These are phyloP conservation scores for Ostrea denselamellosa DNA, from an alignment of 1,140 invertebrate genomes.

Conservation along the genomic window DNA sequence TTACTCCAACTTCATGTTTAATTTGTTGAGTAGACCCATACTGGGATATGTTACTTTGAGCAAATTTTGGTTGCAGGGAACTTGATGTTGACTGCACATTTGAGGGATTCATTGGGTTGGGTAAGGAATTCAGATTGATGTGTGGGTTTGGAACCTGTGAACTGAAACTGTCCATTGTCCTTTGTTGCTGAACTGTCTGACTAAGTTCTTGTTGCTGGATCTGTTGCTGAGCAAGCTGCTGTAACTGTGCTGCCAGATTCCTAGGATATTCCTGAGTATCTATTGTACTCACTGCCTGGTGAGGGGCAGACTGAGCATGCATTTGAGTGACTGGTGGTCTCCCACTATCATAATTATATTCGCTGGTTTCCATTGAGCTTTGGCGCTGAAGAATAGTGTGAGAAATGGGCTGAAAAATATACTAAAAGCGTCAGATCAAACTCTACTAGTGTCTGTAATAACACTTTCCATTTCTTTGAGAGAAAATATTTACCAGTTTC, in stretches of 20 bases:
- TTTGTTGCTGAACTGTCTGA: constrained; percentile 5
- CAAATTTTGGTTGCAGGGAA: constrained; percentile 52
- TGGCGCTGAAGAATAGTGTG: constrained; percentile 57
- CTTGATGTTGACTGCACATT: constrained; percentile 49
- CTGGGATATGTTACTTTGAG: constrained; percentile 45
- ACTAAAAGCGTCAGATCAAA: background rate
- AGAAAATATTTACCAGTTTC: constrained; percentile 40
- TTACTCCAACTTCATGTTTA: constrained; percentile 18
- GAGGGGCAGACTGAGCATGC: background rate
- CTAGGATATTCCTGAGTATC: constrained; percentile 41
- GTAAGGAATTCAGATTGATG: constrained; percentile 32
- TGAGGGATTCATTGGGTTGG: constrained; percentile 49
- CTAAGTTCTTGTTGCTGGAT: constrained; percentile 31
- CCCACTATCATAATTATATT: constrained; percentile 42
- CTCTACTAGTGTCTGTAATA: background rate
- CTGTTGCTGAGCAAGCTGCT: constrained; percentile 51
- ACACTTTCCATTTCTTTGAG: background rate
- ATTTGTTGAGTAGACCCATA: constrained; percentile 45
- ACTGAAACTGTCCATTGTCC: background rate
- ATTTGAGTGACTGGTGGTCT: constrained; percentile 28
- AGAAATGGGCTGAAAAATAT: constrained; percentile 46
- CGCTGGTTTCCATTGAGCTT: constrained; percentile 55
- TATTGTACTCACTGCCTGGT: background rate
- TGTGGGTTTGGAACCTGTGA: background rate
- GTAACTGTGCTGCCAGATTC: constrained; percentile 46